Percentiles rank a stretch among this genome's conserved stretches.
Evolutionary conservation across 1,140 invertebrate genomes (phyloP).

Genomic region (Samia ricini): DNA sequence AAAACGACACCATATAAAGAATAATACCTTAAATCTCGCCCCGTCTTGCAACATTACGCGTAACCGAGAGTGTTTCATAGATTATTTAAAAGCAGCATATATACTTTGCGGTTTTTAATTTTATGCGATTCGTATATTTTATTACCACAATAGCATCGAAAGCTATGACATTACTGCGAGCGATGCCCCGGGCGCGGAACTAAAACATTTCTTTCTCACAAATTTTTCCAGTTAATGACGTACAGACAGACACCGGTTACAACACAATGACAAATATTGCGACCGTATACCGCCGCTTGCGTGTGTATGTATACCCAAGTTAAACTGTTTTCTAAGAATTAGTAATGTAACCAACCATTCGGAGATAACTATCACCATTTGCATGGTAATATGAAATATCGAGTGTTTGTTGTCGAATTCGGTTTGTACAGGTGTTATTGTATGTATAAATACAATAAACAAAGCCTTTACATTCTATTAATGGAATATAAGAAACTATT

Average conservation of each 20-base stretch:
- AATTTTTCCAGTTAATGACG: conserved; percentile 35
- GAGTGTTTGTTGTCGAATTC: background rate
- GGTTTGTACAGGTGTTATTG: background rate
- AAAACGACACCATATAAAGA: too few relatives aligned
- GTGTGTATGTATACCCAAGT: conserved; percentile 10
- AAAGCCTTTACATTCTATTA: background rate
- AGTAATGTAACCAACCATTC: conserved; percentile 4
- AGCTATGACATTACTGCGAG: conserved; percentile 26
- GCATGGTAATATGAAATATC: conserved; percentile 10
- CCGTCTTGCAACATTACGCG: too few relatives aligned
- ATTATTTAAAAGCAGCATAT: too few relatives aligned
- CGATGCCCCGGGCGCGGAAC: conserved; percentile 34
- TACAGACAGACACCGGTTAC: conserved; percentile 36
- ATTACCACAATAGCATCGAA: background rate
- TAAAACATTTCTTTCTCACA: conserved; percentile 56
- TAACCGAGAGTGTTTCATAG: too few relatives aligned
- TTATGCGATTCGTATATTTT: too few relatives aligned
- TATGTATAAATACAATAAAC: background rate
- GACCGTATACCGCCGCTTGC: conserved; percentile 24
- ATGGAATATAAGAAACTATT: background rate
- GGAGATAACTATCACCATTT: conserved; percentile 9
- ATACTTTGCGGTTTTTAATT: too few relatives aligned
- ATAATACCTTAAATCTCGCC: too few relatives aligned
- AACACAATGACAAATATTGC: conserved; percentile 58
- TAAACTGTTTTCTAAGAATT: conserved; percentile 11